These are phyloP conservation scores for Eupleurogrammus muticus DNA, from an alignment of 2,797 vertebrate species.

Conservation along the genomic window DNA sequence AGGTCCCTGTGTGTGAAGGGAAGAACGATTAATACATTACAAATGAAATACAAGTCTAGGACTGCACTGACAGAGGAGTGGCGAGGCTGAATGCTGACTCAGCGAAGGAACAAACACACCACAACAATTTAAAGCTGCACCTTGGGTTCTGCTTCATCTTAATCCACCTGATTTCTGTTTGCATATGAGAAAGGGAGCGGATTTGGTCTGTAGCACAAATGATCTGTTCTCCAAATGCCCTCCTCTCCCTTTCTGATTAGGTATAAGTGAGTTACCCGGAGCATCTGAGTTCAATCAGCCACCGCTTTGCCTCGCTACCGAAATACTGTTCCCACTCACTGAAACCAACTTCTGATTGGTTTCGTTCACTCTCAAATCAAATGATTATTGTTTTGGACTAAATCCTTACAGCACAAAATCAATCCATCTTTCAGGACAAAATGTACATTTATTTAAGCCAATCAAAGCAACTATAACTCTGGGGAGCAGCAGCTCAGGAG, in stretches of 20 bases:
- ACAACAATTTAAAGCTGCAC: slow-evolving; percentile 21
- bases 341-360: background rate
- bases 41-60: slow-evolving; percentile 5
- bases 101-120: slow-evolving; percentile 17
- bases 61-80: slow-evolving; percentile 11
- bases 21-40: slow-evolving; percentile 23
- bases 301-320: slow-evolving; percentile 24
- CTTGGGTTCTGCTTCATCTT: slow-evolving; percentile 28
- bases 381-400: background rate
- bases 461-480: background rate
- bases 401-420: background rate
- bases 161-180: slow-evolving; percentile 36
- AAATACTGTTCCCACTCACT: background rate
- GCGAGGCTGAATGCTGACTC: background rate
- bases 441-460: background rate
- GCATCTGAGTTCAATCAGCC: slow-evolving; percentile 49
- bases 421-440: background rate
- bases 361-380: background rate
- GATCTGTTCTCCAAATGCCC: background rate
- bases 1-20: slow-evolving; percentile 86
- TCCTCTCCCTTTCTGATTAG: slow-evolving; percentile 12
- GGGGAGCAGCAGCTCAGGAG: too few relatives aligned
- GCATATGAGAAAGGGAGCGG: slow-evolving; percentile 24
- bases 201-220: slow-evolving; percentile 1
- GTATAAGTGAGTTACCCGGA: slow-evolving; percentile 47